Base-by-base conservation (phyloP, 2,888 invertebrate genomes). In the Strigamia maritima region DNA sequence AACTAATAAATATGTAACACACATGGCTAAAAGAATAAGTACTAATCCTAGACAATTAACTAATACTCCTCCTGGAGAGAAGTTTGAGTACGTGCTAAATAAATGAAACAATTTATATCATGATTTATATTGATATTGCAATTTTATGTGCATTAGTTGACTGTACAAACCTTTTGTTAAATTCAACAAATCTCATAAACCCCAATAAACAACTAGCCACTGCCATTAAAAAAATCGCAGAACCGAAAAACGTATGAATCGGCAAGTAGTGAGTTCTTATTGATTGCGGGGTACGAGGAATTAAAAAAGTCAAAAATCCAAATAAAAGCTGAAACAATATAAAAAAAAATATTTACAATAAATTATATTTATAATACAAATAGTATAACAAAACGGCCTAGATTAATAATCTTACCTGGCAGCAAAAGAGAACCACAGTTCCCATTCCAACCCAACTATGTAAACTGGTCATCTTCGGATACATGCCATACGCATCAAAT, bases 401-500 rank as follows among this genome's bases (percentile, higher is more conserved):
- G 49, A 49, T 49, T n/a, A 6, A 49, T 19, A 12, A 74, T 2
- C 81, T 84, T 86, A 92, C 92, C 89, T 94, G 94, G 78, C 89
- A 86, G 40, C 89, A 87, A 85, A 93, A 95, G 81, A 94, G 85
- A 80, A 92, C 89, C 10, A 93, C 90, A 16, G 92, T 90, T 19
- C 89, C 86, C 24, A 94, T 84, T 8, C 94, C 94, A 78, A 94
- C 84, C 94, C 94, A 94, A 80, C 93, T 93, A 86, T 94, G 94
- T 77, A 94, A 85, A 12, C 90, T 89, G 85, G 93, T 93, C 85
- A 93, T 86, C 83, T 93, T 93, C 12, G 92, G 90, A 77, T 89
- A 83, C 82, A 83, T 82, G 4, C 84, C 84, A 70, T 95, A 95
- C 77, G 91, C 92, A 85, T 94, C 92, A 84, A 94, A 94, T 3